Conservation (phyloP, 2,888 invertebrate species). For the Ypsolopha scabrella region DNA sequence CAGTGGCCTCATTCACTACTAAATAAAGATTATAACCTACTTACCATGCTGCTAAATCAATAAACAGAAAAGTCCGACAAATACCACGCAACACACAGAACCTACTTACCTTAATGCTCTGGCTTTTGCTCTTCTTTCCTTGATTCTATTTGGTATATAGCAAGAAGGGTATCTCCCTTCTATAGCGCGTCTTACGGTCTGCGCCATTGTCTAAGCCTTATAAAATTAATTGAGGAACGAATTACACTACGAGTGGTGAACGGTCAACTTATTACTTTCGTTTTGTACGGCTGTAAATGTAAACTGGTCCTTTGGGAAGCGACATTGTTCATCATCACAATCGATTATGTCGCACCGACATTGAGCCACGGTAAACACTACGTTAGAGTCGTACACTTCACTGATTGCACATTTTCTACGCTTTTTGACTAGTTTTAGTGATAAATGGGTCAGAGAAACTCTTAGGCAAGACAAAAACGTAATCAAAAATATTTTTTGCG, state of each 20-base stretch:
- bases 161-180: slow-evolving; percentile 85
- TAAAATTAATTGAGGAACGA: slow-evolving; percentile 14
- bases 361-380: slow-evolving; percentile 8
- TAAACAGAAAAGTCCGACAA: too few relatives aligned
- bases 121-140: slow-evolving; percentile 78
- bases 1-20: too few relatives aligned
- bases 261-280: slow-evolving; percentile 63
- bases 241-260: slow-evolving; percentile 23
- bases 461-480: neutral
- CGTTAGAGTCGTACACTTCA: slow-evolving; percentile 3
- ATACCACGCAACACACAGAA: neutral
- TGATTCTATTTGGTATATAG: slow-evolving; percentile 76
- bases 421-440: slow-evolving; percentile 5
- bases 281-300: slow-evolving; percentile 61
- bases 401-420: slow-evolving; percentile 8
- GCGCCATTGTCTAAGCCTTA: slow-evolving; percentile 71
- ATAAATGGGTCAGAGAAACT: neutral
- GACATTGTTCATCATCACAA: slow-evolving; percentile 50
- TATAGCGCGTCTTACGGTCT: slow-evolving; percentile 76
- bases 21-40: too few relatives aligned
- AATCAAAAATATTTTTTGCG: neutral
- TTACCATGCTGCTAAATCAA: too few relatives aligned
- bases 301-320: slow-evolving; percentile 38
- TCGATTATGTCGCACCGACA: slow-evolving; percentile 12
- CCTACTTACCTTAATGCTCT: slow-evolving; percentile 64